Base-by-base conservation (phyloP, 2,888 invertebrate species). In the Cosmia trapezina region DNA sequence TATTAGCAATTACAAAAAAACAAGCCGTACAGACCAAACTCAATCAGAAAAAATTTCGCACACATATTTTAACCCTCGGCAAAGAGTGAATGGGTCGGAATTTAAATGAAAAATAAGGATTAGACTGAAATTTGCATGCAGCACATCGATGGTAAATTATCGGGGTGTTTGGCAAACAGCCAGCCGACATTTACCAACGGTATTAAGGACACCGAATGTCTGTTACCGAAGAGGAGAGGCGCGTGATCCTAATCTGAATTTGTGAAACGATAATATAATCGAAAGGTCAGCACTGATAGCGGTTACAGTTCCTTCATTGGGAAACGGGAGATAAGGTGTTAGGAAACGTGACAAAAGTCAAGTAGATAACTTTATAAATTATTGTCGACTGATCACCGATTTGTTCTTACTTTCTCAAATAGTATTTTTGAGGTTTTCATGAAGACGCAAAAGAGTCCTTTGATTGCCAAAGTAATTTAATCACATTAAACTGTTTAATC, bases 61-160 rank as follows among this genome's bases (percentile, higher is more conserved):
- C 33, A 67, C 47, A 59, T 56, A 65, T 78, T 67, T 70, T 53
- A 56, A 78, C 63, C 60, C 56, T 53, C 22, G 22, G 59, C n/a
- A 81, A 72, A 73, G 65, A 76, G 74, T 59, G 87, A 87, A 86
- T 87, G 80, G 86, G 70, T 86, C 76, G 84, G 85, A 89, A 87
- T 87, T 87, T 85, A 88, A 90, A 84, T 89, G 88, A 90, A 91
- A 91, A 91, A 90, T 90, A 91, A 90, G 89, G 89, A 91, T 90
- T 89, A 90, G 89, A 87, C 88, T 86, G 87, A 91, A 92, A 92
- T 93, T 92, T 93, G 91, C 91, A 91, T 92, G 92, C 90, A 90
- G 90, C 91, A 87, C 91, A 89, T 92, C 91, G 91, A 91, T 91
- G 91, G 89, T 93, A 91, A 94, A 93, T 94, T 93, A 93, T 92